Conservation (phyloP, 1,140 invertebrate genomes). For the Lepidurus packardi region DNA sequence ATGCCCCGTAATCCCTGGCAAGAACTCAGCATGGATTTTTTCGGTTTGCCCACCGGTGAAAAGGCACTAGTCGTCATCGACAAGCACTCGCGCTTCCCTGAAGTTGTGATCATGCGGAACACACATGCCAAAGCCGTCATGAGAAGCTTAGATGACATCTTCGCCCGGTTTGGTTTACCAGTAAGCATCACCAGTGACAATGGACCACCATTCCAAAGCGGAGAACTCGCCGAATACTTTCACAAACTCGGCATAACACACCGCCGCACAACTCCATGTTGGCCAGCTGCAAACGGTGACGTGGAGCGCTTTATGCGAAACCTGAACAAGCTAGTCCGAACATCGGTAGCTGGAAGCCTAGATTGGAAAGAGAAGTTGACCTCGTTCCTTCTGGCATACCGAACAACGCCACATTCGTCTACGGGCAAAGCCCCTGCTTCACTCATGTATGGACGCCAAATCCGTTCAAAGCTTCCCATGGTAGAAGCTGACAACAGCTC, state of each 20-base stretch:
- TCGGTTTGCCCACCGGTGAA: conserved; percentile 15
- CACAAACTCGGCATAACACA: conserved; percentile 43
- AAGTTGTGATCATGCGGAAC: conserved; percentile 7
- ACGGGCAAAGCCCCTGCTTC: conserved; percentile 22
- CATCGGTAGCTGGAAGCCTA: background rate
- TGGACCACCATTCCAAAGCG: conserved; percentile 37
- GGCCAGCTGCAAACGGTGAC: conserved; percentile 32
- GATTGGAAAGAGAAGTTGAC: conserved; percentile 21
- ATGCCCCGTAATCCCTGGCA: conserved; percentile 31
- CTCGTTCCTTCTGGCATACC: background rate
- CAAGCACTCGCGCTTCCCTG: conserved; percentile 31
- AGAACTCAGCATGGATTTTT: conserved; percentile 31
- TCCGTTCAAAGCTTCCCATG: background rate
- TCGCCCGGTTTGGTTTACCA: conserved; percentile 36
- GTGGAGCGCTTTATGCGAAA: conserved; percentile 27
- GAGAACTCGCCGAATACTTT: conserved; percentile 36
- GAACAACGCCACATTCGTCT: background rate
- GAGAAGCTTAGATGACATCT: conserved; percentile 31
- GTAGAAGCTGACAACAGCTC: background rate
- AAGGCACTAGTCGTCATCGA: conserved; percentile 30
- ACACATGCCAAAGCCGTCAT: conserved; percentile 27
- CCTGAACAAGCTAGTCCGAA: conserved; percentile 30
- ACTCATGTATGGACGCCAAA: background rate
- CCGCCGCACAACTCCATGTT: conserved; percentile 36
- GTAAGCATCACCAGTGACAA: conserved; percentile 39